Percentiles rank a stretch among this genome's conserved stretches.
These are phyloP conservation scores for Cheirogaleus major DNA, from an alignment of 2,797 vertebrate species.

Conservation along the genomic window DNA sequence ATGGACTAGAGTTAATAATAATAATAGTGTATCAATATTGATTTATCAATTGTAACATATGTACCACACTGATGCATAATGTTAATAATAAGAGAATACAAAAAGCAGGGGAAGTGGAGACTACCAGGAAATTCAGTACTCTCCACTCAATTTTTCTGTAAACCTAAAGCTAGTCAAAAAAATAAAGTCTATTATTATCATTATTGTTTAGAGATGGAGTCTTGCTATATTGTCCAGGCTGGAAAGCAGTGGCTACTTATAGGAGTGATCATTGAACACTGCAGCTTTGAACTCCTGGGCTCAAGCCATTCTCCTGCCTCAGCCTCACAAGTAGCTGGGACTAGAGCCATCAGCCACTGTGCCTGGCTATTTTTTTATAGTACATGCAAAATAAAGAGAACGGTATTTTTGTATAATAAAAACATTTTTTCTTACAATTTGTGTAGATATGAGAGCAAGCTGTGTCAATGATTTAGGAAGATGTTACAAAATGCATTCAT, in stretches of 20 bases:
- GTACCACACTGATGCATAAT: not conserved
- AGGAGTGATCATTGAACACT: not conserved
- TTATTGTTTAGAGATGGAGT: not conserved
- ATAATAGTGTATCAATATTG: not conserved
- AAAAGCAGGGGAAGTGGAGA: not conserved
- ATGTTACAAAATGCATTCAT: constrained; percentile 3
- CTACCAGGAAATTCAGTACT: not conserved
- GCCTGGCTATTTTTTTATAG: not conserved
- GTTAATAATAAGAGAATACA: not conserved
- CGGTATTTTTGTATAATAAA: not conserved
- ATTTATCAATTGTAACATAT: not conserved
- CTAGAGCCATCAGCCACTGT: not conserved
- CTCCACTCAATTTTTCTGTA: not conserved
- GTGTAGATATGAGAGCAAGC: not conserved
- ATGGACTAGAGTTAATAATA: not conserved
- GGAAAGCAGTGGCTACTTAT: not conserved
- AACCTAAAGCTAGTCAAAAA: not conserved
- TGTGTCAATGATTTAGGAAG: not conserved
- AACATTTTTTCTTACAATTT: not conserved
- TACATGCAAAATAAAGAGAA: not conserved
- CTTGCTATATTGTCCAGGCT: not conserved
- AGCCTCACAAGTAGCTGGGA: not conserved
- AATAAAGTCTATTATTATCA: not conserved
- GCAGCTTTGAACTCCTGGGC: not conserved
- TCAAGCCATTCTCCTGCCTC: not conserved